phyloP scores from a whole-genome alignment of 1,140 invertebrate species.

The Drosophila ercepeae region DNA sequence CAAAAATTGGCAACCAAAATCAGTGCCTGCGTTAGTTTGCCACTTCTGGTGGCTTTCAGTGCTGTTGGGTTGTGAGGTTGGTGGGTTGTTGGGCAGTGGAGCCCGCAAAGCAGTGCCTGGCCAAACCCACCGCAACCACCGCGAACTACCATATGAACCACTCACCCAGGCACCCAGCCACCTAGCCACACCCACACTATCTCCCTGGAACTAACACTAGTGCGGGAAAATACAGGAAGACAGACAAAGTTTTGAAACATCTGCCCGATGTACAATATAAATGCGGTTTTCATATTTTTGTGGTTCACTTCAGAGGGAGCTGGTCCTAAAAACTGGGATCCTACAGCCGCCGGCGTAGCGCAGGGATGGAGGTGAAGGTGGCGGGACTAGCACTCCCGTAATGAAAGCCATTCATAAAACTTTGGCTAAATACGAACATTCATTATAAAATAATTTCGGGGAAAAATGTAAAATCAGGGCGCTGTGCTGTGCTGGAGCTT shows the following conservation, averaged over 20 bases:
- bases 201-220: constrained; percentile 1
- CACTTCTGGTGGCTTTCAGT: constrained; percentile 51
- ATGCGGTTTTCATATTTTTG: constrained; percentile 82
- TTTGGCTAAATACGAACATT: constrained; percentile 80
- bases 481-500: background rate
- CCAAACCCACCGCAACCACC: constrained; percentile 46
- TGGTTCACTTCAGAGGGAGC: constrained; percentile 69
- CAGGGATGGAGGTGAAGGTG: background rate
- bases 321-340: constrained; percentile 24
- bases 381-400: constrained; percentile 27
- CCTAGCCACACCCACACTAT: constrained; percentile 15
- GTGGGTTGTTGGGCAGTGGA: background rate
- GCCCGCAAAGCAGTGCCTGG: constrained; percentile 48
- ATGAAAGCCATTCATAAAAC: constrained; percentile 82
- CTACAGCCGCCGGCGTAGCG: constrained; percentile 7
- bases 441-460: constrained; percentile 79
- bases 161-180: constrained; percentile 4
- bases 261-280: constrained; percentile 78
- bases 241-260: constrained; percentile 75
- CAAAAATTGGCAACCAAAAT: constrained; percentile 54
- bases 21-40: constrained; percentile 37
- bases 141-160: constrained; percentile 61
- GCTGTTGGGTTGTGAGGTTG: constrained; percentile 20
- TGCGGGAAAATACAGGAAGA: constrained; percentile 22
- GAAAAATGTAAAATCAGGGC: constrained; percentile 42